Base-by-base conservation (phyloP, 1,140 invertebrate species). In the Bombyx mori region DNA sequence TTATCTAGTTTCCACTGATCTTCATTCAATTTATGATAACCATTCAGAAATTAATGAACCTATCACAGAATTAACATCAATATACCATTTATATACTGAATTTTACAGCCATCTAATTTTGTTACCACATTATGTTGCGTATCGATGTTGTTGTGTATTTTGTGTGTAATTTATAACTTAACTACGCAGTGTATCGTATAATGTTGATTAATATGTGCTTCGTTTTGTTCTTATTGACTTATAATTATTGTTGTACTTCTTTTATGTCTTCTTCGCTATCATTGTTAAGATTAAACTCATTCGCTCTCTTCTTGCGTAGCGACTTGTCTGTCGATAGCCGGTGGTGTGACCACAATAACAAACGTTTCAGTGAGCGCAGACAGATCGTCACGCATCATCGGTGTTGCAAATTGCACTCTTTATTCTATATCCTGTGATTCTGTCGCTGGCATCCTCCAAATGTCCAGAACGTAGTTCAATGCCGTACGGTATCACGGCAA, bases 351-450 rank as follows among this genome's bases (percentile, higher is more conserved):
- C 8, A 54, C 9, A 44, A 22, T 44, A 12, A 35, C 26, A 35
- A 35, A 35, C 0, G 26, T 35, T 35, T 35, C 26, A 35, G 26
- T 35, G 7, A 44, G 18, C 8, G 22, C 43, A 74, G 75, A 81
- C 69, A 60, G 73, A 74, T 77, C 67, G 62, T 80, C 61, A 35
- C 67, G 71, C 73, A 58, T 65, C 61, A 75, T 87, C 84, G 79
- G 84, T 87, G 82, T 87, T 87, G 84, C 84, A 87, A 87, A 87
- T 74, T 87, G 84, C 84, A 87, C 82, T 87, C 84, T 86, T 83
- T 86, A 85, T 87, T 82, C 79, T 85, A 75, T 82, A 75, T 85
- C 74, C 76, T 87, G 78, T 84, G 76, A 75, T 81, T 80, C 84
- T 83, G 78, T 85, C 80, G 83, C 83, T 79, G 82, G 79, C 74